Base-by-base conservation (phyloP, 1,140 invertebrate species). In the Mercenaria mercenaria region DNA sequence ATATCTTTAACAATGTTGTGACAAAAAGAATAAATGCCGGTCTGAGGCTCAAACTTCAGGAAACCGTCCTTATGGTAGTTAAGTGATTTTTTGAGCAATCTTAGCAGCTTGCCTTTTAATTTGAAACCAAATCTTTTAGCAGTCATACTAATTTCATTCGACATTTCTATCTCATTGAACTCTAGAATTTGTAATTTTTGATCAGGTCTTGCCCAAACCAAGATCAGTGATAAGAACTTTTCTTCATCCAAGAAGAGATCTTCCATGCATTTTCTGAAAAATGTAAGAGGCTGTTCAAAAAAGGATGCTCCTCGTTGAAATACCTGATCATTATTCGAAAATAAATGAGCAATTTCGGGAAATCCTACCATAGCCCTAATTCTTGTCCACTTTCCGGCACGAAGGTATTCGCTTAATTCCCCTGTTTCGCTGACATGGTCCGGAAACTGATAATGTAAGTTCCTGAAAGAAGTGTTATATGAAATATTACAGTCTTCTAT, bases 181-280 rank as follows among this genome's bases (percentile, higher is more conserved):
- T 69, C 41, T 10, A 11, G 23, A 11, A 52, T 23, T 39, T 47
- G 23, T n/a, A 72, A 59, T 26, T n/a, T 32, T 18, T 39, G 18
- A 29, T 64, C 56, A 3, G 52, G 52, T 67, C 29, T 50, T 26
- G 82, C 39, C 82, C 61, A 85, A 50, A 85, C 26, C 15, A 56
- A 11, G n/a, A 85, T 41, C 39, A 85, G 23, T n/a, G 41, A 15
- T 1, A 74, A 50, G 20, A 74, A 72, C 23, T 74, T 85, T 18
- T 85, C 82, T 37, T 72, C 41, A 32, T 39, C 18, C 3, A 23
- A 20, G 32, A 67, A 85, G 4, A 85, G 67, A 6, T 85, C 59
- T n/a, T 85, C 82, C 18, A 74, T 37, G 39, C 41, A 85, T 10
- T n/a, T 56, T 72, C 32, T 85, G 47, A 85, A 85, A 39, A 67